Evolutionary conservation across 2,797 vertebrate species (phyloP).

Genomic region (Zalophus californianus): DNA sequence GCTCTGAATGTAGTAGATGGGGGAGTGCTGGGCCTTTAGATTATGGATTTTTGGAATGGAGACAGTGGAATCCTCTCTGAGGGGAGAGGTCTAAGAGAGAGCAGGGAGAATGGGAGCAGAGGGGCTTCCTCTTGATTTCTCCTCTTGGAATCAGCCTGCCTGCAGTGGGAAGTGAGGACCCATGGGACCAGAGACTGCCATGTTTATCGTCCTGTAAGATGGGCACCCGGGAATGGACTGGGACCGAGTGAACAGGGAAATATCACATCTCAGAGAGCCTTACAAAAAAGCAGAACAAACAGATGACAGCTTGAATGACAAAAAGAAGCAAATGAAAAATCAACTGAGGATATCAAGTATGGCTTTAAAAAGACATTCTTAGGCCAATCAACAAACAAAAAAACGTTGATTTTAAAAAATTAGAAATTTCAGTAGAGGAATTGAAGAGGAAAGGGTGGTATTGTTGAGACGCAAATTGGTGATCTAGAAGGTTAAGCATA

Average conservation of each 20-base stretch:
- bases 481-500: neutral
- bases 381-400: neutral
- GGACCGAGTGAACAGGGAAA: neutral
- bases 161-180: neutral
- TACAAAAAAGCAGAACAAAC: neutral
- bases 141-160: neutral
- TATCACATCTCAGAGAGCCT: neutral
- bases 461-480: neutral
- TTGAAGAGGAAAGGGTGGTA: neutral
- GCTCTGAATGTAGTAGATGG: neutral
- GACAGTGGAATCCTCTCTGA: neutral
- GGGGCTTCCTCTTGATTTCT: neutral
- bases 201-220: neutral
- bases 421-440: neutral
- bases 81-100: neutral
- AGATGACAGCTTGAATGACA: neutral
- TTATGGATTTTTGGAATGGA: neutral
- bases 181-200: accelerated
- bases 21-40: neutral
- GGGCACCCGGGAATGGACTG: neutral
- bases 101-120: neutral
- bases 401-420: neutral
- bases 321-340: neutral
- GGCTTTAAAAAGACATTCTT: conserved; percentile 6
- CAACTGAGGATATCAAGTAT: neutral